phyloP scores from a whole-genome alignment of 2,797 vertebrate genomes.

The Pangasius mekongensis region DNA sequence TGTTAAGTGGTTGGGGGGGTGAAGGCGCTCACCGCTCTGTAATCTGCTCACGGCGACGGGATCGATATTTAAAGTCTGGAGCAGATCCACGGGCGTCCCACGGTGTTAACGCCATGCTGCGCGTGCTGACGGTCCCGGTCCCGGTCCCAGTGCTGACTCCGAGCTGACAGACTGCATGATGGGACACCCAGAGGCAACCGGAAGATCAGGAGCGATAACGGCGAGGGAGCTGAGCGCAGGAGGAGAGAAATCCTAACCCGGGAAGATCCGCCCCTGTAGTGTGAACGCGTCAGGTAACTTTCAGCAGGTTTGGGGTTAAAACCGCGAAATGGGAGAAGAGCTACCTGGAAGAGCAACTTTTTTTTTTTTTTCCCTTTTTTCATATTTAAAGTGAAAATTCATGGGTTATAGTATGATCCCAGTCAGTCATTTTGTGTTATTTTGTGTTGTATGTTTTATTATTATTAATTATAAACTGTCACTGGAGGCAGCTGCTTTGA shows the following conservation, averaged over 20 bases:
- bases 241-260: conserved; percentile 44
- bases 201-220: conserved; percentile 43
- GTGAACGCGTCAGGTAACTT: conserved; percentile 59
- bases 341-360: not conserved
- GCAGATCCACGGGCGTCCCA: conserved; percentile 63
- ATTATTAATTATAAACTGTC: not conserved
- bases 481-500: not conserved
- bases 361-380: conserved; percentile 6
- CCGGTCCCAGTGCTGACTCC: not conserved
- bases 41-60: conserved; percentile 46
- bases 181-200: conserved; percentile 40
- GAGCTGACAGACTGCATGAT: conserved; percentile 28
- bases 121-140: conserved; percentile 3
- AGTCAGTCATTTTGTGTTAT: not conserved
- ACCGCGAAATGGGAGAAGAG: conserved; percentile 7
- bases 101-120: conserved; percentile 22
- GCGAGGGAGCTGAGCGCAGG: conserved; percentile 43
- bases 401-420: not conserved
- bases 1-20: not conserved
- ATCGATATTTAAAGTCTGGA: conserved; percentile 54
- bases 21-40: conserved; percentile 7
- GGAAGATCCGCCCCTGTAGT: conserved; percentile 63
- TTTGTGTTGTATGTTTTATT: not conserved
- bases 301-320: conserved; percentile 33
- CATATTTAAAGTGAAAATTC: conserved; percentile 26